A percentile compares a stretch with the other conserved stretches of the same genome.
These are phyloP conservation scores for Maccullochella peelii DNA, from an alignment of 2,113 vertebrate species.

Conservation along the genomic window DNA sequence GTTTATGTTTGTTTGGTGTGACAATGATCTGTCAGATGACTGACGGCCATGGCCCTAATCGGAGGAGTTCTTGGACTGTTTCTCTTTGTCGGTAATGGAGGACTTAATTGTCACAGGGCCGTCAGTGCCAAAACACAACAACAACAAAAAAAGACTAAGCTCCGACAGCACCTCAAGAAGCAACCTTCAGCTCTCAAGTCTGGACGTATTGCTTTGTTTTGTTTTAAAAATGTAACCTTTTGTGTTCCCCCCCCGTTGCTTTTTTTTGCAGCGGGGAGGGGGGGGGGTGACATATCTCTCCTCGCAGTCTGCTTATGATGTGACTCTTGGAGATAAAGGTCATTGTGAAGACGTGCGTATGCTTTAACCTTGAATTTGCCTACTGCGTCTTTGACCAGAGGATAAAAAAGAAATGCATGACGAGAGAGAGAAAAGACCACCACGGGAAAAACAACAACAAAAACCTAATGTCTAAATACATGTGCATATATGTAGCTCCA, in stretches of 20 bases:
- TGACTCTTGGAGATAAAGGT: slow-evolving; percentile 62
- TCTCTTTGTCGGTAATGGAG: slow-evolving; percentile 36
- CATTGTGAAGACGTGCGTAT: slow-evolving; percentile 38
- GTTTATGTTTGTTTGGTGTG: slow-evolving; percentile 43
- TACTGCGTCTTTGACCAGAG: slow-evolving; percentile 32
- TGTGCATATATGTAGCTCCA: slow-evolving; percentile 33
- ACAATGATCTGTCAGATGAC: slow-evolving; percentile 42
- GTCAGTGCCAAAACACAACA: slow-evolving; percentile 71
- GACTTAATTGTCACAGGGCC: slow-evolving; percentile 49
- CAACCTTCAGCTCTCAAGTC: slow-evolving; percentile 56
- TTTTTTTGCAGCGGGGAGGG: slow-evolving; percentile 19
- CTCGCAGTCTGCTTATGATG: slow-evolving; percentile 53
- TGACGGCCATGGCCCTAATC: slow-evolving; percentile 30
- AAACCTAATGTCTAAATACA: slow-evolving; percentile 13
- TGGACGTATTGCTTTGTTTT: slow-evolving; percentile 61
- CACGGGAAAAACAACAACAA: background rate
- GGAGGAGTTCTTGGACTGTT: slow-evolving; percentile 42
- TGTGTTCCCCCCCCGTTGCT: slow-evolving; percentile 26
- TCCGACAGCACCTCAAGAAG: slow-evolving; percentile 59
- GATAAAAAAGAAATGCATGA: slow-evolving; percentile 42
- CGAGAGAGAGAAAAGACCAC: slow-evolving; percentile 34
- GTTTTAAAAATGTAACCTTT: slow-evolving; percentile 53
- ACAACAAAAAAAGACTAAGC: slow-evolving; percentile 25
- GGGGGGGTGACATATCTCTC: slow-evolving; percentile 47
- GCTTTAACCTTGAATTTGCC: slow-evolving; percentile 67